phyloP scores from a whole-genome alignment of 2,113 vertebrate species.

The Alligator sinensis region DNA sequence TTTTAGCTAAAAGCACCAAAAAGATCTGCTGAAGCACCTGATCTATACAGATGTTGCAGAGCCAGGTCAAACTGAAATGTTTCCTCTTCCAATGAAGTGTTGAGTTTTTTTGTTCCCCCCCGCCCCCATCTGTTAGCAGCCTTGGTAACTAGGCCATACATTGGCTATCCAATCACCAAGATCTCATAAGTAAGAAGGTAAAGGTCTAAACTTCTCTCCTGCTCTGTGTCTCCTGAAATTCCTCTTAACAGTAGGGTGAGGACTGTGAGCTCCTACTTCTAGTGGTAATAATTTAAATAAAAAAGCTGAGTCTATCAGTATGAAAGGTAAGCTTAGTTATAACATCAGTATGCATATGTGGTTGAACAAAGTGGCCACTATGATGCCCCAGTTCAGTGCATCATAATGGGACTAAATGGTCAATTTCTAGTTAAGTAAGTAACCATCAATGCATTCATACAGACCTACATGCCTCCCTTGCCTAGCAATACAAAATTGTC shows the following conservation, averaged over 20 bases:
- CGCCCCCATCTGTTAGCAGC: not conserved
- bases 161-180: not conserved
- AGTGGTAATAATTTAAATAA: too few relatives aligned
- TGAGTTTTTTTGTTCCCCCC: too few relatives aligned
- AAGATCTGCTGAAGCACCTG: too few relatives aligned
- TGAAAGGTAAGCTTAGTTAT: not conserved
- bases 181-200: too few relatives aligned
- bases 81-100: too few relatives aligned
- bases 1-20: too few relatives aligned
- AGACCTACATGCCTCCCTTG: too few relatives aligned
- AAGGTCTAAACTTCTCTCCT: not conserved
- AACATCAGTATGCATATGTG: not conserved
- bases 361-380: not conserved
- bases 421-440: not conserved
- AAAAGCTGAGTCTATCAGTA: not conserved
- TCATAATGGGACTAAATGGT: not conserved
- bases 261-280: not conserved
- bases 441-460: too few relatives aligned
- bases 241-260: fast-evolving
- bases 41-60: too few relatives aligned
- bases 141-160: not conserved
- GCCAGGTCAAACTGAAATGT: too few relatives aligned
- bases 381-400: fast-evolving
- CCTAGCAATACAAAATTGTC: not conserved
- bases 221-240: not conserved